A percentile compares a stretch with the other conserved stretches of the same genome.
phyloP scores from a whole-genome alignment of 2,888 invertebrate genomes.

The Lamellibrachia satsuma region DNA sequence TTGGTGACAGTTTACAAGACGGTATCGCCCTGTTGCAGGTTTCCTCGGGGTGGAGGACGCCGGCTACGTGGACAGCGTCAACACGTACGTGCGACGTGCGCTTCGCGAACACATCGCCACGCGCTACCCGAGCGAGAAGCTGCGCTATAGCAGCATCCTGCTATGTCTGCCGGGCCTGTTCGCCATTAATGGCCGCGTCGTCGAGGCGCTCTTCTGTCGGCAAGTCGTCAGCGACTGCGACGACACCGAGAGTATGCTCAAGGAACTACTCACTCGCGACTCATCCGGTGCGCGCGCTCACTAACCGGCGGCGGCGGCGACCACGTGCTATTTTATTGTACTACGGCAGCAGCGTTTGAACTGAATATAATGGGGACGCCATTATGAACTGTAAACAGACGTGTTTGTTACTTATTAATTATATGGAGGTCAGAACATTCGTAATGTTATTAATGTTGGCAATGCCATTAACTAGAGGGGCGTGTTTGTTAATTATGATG shows the following conservation, averaged over 20 bases:
- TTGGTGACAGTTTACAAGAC: too few species aligned
- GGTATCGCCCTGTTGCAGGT: not conserved
- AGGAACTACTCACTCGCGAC: constrained; percentile 44
- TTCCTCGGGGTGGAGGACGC: not conserved
- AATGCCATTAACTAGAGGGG: not conserved
- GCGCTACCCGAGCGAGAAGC: constrained; percentile 53
- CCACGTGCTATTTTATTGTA: not conserved
- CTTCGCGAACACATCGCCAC: constrained; percentile 56
- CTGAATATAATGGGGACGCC: not conserved
- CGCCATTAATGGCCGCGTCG: constrained; percentile 59
- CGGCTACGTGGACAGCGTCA: constrained; percentile 37
- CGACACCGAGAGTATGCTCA: constrained; percentile 57
- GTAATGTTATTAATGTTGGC: not conserved
- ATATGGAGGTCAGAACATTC: not conserved
- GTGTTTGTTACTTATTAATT: not conserved
- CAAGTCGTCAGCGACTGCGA: constrained; percentile 52
- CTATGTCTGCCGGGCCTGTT: constrained; percentile 59
- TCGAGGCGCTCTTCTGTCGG: constrained; percentile 59
- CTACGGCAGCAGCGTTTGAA: not conserved
- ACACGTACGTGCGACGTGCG: constrained; percentile 55
- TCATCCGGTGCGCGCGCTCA: not conserved
- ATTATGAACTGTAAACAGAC: not conserved
- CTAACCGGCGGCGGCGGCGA: not conserved
- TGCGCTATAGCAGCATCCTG: constrained; percentile 60
- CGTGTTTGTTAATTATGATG: not conserved